These are phyloP conservation scores for Drosophila micromelanica DNA, from an alignment of 1,140 invertebrate genomes.

Conservation along the genomic window DNA sequence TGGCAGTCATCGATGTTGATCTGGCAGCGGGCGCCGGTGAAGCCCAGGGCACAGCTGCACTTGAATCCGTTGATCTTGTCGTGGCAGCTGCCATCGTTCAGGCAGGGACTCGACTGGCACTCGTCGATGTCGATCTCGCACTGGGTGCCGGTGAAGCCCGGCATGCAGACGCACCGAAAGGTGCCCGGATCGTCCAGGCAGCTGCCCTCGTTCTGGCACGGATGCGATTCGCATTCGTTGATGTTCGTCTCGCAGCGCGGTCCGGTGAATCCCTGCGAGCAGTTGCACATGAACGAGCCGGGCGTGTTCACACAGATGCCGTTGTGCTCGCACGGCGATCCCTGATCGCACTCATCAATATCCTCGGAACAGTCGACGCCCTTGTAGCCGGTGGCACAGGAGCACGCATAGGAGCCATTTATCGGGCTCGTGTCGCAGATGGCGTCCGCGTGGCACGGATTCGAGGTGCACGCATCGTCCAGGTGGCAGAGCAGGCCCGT, in stretches of 20 bases:
- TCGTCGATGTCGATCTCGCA: conserved; percentile 97
- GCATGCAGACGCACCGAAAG: conserved; percentile 98
- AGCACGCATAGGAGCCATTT: conserved; percentile 96
- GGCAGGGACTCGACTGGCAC: conserved; percentile 93
- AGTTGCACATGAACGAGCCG: conserved; percentile 96
- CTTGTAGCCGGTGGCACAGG: conserved; percentile 95
- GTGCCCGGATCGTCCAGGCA: conserved; percentile 97
- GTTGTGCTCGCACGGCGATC: conserved; percentile 96
- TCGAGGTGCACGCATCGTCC: conserved; percentile 98
- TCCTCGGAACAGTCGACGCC: conserved; percentile 96
- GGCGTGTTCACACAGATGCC: conserved; percentile 97
- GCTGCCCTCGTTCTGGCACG: conserved; percentile 96
- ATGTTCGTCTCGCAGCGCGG: conserved; percentile 96
- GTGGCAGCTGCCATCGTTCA: conserved; percentile 93
- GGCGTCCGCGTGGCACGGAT: conserved; percentile 96
- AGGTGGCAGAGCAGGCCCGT: conserved; percentile 97
- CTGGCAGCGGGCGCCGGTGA: conserved; percentile 93
- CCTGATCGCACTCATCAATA: conserved; percentile 97
- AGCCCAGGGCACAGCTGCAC: conserved; percentile 93
- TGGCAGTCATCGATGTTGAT: conserved; percentile 96
- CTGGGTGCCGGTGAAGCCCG: conserved; percentile 95
- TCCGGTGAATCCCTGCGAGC: conserved; percentile 95
- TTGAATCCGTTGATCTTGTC: conserved; percentile 94
- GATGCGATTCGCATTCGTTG: conserved; percentile 97
- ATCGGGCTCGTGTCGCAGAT: conserved; percentile 98